Percentiles rank a stretch among this genome's conserved stretches.
Conservation (phyloP, 2,797 vertebrate species). For the Diceros bicornis region DNA sequence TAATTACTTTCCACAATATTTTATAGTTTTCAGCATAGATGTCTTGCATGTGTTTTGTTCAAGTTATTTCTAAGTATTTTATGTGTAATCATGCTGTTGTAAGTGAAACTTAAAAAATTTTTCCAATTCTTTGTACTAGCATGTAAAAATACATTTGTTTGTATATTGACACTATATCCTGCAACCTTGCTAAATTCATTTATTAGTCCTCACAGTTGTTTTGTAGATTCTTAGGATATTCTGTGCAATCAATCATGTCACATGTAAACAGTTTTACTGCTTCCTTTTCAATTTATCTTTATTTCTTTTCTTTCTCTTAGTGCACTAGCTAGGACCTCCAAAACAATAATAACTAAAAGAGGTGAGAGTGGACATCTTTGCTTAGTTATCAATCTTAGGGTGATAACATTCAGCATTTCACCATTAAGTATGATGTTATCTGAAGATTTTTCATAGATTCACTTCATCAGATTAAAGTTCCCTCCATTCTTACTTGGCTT, state of each 20-base stretch:
- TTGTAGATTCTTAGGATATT: background rate
- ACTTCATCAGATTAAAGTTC: background rate
- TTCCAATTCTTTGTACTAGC: background rate
- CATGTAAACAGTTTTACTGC: background rate
- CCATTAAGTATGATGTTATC: background rate
- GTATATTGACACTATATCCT: background rate
- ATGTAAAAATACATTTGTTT: conserved; percentile 15
- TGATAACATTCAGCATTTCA: background rate
- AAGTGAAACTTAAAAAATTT: background rate
- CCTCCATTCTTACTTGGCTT: background rate
- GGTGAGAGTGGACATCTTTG: background rate
- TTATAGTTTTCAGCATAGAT: background rate
- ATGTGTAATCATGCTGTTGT: background rate
- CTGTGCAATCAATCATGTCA: background rate
- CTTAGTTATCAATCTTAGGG: background rate
- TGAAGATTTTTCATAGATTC: background rate
- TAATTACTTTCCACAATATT: background rate
- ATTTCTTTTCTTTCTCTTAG: background rate
- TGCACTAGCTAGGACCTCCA: background rate
- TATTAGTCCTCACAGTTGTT: background rate
- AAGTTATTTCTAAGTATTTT: conserved; percentile 10
- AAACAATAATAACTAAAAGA: background rate
- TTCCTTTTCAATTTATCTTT: background rate
- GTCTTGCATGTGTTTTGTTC: background rate
- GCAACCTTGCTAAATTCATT: background rate